Evolutionary conservation across 2,113 vertebrate species (phyloP), one percentile per base, ranked within the genome.

Genomic region (Herpailurus yagouaroundi): DNA sequence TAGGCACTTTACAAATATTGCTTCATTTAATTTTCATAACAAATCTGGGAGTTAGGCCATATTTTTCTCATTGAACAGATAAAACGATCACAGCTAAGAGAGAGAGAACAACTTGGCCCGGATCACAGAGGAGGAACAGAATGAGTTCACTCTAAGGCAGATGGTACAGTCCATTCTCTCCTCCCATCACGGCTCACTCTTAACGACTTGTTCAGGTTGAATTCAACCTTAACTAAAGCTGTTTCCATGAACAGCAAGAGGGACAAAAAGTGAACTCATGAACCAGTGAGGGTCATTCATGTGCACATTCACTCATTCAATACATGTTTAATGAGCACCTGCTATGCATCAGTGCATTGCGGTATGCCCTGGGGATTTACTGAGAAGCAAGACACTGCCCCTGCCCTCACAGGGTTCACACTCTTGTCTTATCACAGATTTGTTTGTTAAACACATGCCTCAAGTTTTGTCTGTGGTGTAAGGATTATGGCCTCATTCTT

Each of bases 11-110:
- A 52, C 23, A 94, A 90, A 87, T 48, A 48, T 57, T 85, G 48
- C 55, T 89, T 87, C 38, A 71, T 64, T 81, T 66, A 79, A 94
- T 92, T 96, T 25, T 94, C 57, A 55, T 69, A 50, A 71, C 7
- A 87, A 41, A 88, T 90, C n/a, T 91, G 21, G 45, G 52, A 63
- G 4, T 19, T 52, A 19, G 52, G 18, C 33, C 87, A 68, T 95
- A 79, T 21, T 69, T 86, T 91, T 68, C 7, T 41, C 80, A 41
- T 52, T 60, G 12, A 55, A 66, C 19, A 91, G 71, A 91, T 33
- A 57, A 97, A 85, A 15, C 23, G 90, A 25, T 84, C 60, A 76
- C 52, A 5, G 29, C 36, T 68, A 84, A 84, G 18, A 89, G 4
- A 74, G 9, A 29, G 2, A 55, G 64, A 97, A 64, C 38, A 81